Evolutionary conservation across 2,113 vertebrate genomes (phyloP), one percentile per base, ranked within the genome.

Genomic region (Lepus americanus): DNA sequence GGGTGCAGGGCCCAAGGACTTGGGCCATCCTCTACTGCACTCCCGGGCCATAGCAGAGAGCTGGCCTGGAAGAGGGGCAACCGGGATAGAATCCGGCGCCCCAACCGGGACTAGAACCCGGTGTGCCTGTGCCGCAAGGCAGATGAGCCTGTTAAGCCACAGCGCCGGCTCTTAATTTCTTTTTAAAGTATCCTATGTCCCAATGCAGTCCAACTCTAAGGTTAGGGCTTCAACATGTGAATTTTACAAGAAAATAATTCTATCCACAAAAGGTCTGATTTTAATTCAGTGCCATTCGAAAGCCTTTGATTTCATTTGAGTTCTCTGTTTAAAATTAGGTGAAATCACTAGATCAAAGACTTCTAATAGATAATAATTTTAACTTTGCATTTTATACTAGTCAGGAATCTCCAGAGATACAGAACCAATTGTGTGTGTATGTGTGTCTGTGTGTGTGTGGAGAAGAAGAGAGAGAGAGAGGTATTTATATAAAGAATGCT

Each of bases 311-410:
- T 88, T 63, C 67, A 64, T 36, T 74, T 23, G 25, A 78, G 19
- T 77, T 83, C 51, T 77, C n/a, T 61, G 17, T 76, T 53, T 92
- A 87, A 95, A 73, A 90, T 67, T 53, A 36, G 17, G 70, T 64
- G 19, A 25, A 13, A 85, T 67, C 22, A 61, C 14, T 19, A 22
- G 29, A 59, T 72, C 20, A 23, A 1, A 85, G 6, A 82, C 19
- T 82, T 92, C 73, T 87, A 77, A 70, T 77, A 81, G n/a, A 12
- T 55, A 33, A 69, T 89, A 4, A 77, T 72, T 72, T 76, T 49
- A n/a, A 66, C 27, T 66, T 23, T 82, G 31, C 29, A 70, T 92
- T 2, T 44, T 44, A 7, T 76, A 36, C 20, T 23, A 69, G 1
- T 92, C 27, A 55, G 1, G 2, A 4, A 72, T 94, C 12, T 90